A percentile compares a stretch with the other conserved stretches of the same genome.
Conservation (phyloP, 2,797 vertebrate genomes). For the Acridotheres tristis region DNA sequence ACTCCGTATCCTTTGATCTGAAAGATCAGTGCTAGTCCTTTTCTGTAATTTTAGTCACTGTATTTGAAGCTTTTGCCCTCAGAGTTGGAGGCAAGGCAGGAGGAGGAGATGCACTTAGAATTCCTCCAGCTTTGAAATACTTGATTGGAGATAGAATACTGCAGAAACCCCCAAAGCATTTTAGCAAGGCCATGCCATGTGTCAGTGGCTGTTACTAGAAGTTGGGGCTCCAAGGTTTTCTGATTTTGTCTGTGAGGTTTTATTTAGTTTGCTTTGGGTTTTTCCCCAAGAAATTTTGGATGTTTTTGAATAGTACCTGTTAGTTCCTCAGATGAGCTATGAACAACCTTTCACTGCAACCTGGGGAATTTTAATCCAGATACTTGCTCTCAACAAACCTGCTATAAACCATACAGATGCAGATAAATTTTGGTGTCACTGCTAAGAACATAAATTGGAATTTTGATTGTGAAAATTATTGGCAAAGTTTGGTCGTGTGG, state of each 20-base stretch:
- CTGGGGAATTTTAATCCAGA: neutral
- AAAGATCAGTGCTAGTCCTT: neutral
- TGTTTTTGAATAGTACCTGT: neutral
- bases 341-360: neutral
- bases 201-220: neutral
- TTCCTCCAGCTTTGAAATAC: neutral
- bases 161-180: neutral
- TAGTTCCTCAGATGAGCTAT: neutral
- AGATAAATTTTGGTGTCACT: neutral
- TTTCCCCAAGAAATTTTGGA: neutral
- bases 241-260: neutral
- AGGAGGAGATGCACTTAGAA: neutral
- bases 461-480: neutral
- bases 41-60: constrained; percentile 10
- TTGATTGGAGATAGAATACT: neutral
- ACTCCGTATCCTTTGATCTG: constrained; percentile 32
- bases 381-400: neutral
- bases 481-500: neutral
- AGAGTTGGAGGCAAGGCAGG: neutral
- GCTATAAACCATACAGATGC: neutral
- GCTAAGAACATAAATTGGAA: neutral
- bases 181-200: accelerated
- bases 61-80: neutral
- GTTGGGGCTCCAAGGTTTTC: neutral
- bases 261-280: neutral